Conservation (phyloP, 30 jellyfish, hydroid and myxozoan genomes). For the Phacellophora camtschatica region DNA sequence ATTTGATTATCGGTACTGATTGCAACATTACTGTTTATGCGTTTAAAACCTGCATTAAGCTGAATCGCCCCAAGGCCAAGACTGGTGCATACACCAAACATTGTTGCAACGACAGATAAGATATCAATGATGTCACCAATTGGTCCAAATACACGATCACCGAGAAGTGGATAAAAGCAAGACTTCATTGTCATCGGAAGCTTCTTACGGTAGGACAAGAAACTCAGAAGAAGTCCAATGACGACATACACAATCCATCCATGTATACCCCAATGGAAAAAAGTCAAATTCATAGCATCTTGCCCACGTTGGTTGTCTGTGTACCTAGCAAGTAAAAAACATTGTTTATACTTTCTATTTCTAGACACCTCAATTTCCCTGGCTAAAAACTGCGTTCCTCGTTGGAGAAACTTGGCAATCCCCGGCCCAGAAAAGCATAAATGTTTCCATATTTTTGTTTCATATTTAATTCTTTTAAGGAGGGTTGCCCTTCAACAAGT, state of each 20-base stretch:
- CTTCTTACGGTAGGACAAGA: slow-evolving; percentile 81
- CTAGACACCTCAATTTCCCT: too few relatives aligned
- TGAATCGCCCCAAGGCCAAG: slow-evolving; percentile 97
- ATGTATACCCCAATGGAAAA: slow-evolving; percentile 96
- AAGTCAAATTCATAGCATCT: slow-evolving; percentile 89
- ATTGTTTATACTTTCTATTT: too few relatives aligned
- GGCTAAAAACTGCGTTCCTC: too few relatives aligned
- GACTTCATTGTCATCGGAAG: slow-evolving; percentile 95
- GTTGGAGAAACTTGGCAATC: too few relatives aligned
- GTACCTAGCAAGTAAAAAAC: slow-evolving; percentile 56
- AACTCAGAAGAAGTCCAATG: slow-evolving; percentile 80
- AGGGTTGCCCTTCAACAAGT: too few relatives aligned
- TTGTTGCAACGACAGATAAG: slow-evolving; percentile 86
- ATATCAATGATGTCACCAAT: slow-evolving; percentile 89
- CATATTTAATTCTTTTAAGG: too few relatives aligned
- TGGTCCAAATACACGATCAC: slow-evolving; percentile 80
- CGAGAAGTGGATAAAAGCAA: slow-evolving; percentile 93
- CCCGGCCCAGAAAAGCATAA: too few relatives aligned
- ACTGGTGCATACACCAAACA: slow-evolving; percentile 99
- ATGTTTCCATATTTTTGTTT: too few relatives aligned
- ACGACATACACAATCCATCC: slow-evolving; percentile 90
- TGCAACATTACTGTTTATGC: slow-evolving; percentile 69
- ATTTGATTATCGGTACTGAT: slow-evolving; percentile 63
- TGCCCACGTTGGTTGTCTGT: slow-evolving; percentile 91
- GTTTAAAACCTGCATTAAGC: slow-evolving; percentile 78